Percentiles rank a stretch among this genome's conserved stretches.
Conservation (phyloP, 2,797 vertebrate species). For the Alauda arvensis region DNA sequence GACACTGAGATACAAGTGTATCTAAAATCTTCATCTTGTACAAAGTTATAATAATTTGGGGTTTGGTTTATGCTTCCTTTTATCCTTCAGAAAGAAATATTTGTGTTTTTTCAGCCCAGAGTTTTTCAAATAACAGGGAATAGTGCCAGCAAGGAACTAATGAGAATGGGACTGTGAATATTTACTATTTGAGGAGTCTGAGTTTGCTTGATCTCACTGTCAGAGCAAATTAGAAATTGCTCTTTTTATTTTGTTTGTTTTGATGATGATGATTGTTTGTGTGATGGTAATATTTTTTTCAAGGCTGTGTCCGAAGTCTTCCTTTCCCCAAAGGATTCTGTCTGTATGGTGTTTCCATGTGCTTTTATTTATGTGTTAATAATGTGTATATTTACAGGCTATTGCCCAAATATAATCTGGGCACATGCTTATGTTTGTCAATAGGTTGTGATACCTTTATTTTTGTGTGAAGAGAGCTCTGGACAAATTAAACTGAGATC, state of each 20-base stretch:
- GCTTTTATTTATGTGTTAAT: neutral
- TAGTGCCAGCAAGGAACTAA: neutral
- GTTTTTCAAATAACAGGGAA: neutral
- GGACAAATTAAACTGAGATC: neutral
- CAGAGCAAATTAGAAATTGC: slow-evolving; percentile 53
- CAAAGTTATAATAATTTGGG: neutral
- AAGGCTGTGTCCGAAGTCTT: neutral
- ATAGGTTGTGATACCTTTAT: neutral
- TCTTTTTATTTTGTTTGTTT: slow-evolving; percentile 1
- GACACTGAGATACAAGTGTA: neutral
- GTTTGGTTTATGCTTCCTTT: neutral
- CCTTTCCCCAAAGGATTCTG: neutral
- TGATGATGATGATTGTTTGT: neutral
- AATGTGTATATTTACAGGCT: neutral
- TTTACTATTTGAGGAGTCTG: slow-evolving; percentile 50
- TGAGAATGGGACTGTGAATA: slow-evolving; percentile 12
- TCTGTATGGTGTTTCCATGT: neutral
- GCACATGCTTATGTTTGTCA: neutral
- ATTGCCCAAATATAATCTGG: neutral
- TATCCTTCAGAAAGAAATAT: neutral
- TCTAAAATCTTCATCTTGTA: neutral
- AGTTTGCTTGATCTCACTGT: slow-evolving; percentile 29
- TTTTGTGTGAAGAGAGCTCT: neutral
- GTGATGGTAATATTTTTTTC: neutral
- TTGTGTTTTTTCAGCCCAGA: neutral